Base-by-base conservation (phyloP, 2,888 invertebrate genomes). In the Macrosoma leucophasiata region DNA sequence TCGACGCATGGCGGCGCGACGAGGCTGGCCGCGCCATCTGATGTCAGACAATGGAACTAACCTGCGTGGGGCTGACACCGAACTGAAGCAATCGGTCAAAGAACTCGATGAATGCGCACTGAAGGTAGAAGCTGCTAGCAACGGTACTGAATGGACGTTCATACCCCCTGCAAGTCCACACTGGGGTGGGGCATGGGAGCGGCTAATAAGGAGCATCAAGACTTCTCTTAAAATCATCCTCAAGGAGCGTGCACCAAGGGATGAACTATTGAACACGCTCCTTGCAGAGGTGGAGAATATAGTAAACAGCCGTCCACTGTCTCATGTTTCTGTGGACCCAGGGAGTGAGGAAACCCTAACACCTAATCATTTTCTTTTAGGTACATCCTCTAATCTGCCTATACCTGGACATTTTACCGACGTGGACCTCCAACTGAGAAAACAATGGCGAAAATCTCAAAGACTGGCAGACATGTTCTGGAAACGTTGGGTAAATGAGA, bases 21-120 rank as follows among this genome's bases (percentile, higher is more conserved):
- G 51, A 6, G 50, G 50, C 6, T 43, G 42, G 43, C 49, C 45
- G 2, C 2, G 8, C 0, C 8, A 14, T 1, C 3, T 48, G 1
- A 41, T 33, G 13, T 41, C 43, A 1, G 45, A 45, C 19, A 48
- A 45, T 23, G 48, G 45, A 1, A 50, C 52, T 0, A 50, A 52
- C 23, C 28, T 50, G 8, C 10, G 36, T 11, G 47, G 48, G 1
- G 47, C 49, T 2, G 41, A 46, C 8, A 33, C 9, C 1, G 48
- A 50, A 26, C 28, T 48, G 3, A n/a, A 33, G 9, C 15, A 12
- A 10, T 42, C 43, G 0, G 6, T 45, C 2, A 6, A 28, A 5
- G 46, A 27, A 6, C 13, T 48, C 1, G 36, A 44, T 8, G 7
- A 15, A 2, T 19, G 28, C 4, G 5, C 4, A 3, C 3, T 42